These are phyloP conservation scores for Mythimna ferrago DNA, from an alignment of 2,888 invertebrate genomes.

Conservation along the genomic window DNA sequence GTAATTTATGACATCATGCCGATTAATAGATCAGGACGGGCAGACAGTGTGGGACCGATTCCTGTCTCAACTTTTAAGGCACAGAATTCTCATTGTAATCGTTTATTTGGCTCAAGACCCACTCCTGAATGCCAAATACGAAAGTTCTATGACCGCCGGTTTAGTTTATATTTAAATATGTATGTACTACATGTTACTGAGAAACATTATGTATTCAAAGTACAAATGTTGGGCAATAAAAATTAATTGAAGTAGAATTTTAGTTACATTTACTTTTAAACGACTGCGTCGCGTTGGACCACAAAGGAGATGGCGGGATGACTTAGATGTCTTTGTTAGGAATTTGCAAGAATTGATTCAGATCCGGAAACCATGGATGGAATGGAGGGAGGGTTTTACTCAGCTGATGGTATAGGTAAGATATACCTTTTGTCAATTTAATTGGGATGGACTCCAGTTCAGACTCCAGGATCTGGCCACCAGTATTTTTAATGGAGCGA, in stretches of 20 bases:
- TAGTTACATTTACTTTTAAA: conserved; percentile 47
- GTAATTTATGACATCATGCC: conserved; percentile 78
- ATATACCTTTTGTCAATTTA: too few species aligned
- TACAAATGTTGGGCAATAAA: conserved; percentile 66
- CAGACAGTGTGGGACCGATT: conserved; percentile 87
- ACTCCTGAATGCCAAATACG: conserved; percentile 87
- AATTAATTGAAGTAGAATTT: conserved; percentile 68
- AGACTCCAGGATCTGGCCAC: too few species aligned
- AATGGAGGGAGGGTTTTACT: too few species aligned
- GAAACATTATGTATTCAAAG: conserved; percentile 66
- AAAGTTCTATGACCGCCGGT: conserved; percentile 84
- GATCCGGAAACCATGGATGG: too few species aligned
- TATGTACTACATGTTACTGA: conserved; percentile 66
- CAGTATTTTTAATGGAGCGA: too few species aligned
- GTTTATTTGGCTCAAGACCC: conserved; percentile 86
- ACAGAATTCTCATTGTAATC: conserved; percentile 86
- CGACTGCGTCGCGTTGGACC: too few species aligned
- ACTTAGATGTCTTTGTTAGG: too few species aligned
- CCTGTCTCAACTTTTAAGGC: conserved; percentile 75
- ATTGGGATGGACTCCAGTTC: too few species aligned
- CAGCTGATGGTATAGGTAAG: too few species aligned
- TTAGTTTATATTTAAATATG: conserved; percentile 72
- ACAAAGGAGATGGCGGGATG: too few species aligned
- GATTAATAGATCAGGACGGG: conserved; percentile 79
- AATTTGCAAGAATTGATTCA: too few species aligned